A percentile compares a stretch with the other conserved stretches of the same genome.
phyloP scores from a whole-genome alignment of 2,797 vertebrate species.

The Sebastes iracundus region DNA sequence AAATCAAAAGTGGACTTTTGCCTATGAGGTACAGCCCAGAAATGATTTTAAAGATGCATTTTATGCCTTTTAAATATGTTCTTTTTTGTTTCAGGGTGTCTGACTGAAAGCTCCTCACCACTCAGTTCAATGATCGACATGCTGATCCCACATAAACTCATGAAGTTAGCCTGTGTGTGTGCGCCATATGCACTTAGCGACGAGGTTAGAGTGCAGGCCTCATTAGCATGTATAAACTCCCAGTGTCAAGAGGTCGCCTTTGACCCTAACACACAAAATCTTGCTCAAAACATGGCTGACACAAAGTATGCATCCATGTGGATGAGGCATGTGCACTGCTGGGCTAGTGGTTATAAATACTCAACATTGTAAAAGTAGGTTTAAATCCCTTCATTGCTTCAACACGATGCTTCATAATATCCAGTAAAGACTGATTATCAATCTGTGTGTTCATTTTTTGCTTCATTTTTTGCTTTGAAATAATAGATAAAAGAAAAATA shows the following conservation, averaged over 20 bases:
- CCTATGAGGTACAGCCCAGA: rapidly evolving
- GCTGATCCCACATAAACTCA: constrained; percentile 62
- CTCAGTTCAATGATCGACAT: constrained; percentile 55
- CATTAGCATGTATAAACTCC: constrained; percentile 82
- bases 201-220: constrained; percentile 75
- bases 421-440: not conserved
- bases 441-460: not conserved
- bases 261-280: constrained; percentile 74
- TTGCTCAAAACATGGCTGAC: constrained; percentile 67
- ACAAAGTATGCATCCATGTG: constrained; percentile 56
- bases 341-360: not conserved
- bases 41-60: not conserved
- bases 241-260: constrained; percentile 76
- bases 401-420: not conserved
- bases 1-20: not conserved
- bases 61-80: not conserved
- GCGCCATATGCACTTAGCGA: constrained; percentile 72
- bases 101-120: constrained; percentile 29
- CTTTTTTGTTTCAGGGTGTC: constrained; percentile 11
- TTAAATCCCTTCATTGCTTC: not conserved
- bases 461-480: not conserved
- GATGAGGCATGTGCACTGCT: constrained; percentile 33
- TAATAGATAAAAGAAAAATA: not conserved
- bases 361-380: not conserved
- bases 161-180: constrained; percentile 43